Evolutionary conservation across 1,140 invertebrate species (phyloP).

Genomic region (Diachasma alloeum): DNA sequence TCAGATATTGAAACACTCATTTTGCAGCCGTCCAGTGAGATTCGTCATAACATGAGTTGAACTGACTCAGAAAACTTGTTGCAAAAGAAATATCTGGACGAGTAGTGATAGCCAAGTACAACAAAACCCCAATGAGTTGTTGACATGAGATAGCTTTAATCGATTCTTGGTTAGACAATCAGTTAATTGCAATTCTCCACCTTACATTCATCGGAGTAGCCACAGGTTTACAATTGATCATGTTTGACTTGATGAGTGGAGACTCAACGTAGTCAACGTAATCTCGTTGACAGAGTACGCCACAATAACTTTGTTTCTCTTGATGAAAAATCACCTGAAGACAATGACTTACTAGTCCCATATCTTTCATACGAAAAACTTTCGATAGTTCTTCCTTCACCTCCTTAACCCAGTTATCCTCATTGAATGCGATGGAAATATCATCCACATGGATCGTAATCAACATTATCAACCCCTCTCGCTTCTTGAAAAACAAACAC

Average conservation of each 20-base stretch:
- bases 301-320: neutral
- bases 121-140: too few relatives aligned
- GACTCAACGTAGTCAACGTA: slow-evolving; percentile 18
- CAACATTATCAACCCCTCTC: neutral
- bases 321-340: slow-evolving; percentile 11
- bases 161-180: too few relatives aligned
- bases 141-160: too few relatives aligned
- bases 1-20: too few relatives aligned
- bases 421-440: slow-evolving; percentile 14
- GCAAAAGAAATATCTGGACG: too few relatives aligned
- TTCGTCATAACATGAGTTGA: too few relatives aligned
- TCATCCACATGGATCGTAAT: slow-evolving; percentile 30
- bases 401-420: neutral
- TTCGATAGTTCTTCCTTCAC: slow-evolving; percentile 13
- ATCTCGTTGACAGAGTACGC: slow-evolving; percentile 9
- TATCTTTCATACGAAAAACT: slow-evolving; percentile 26
- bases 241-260: slow-evolving; percentile 20
- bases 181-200: too few relatives aligned
- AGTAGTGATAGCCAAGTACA: too few relatives aligned
- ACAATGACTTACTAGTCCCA: neutral
- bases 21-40: too few relatives aligned
- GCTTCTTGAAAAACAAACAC: neutral
- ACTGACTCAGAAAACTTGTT: too few relatives aligned
- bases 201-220: slow-evolving; percentile 34
- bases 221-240: slow-evolving; percentile 34